Percentiles rank a stretch among this genome's conserved stretches.
Evolutionary conservation across 2,797 vertebrate genomes (phyloP).

Genomic region (Coreius guichenoti): DNA sequence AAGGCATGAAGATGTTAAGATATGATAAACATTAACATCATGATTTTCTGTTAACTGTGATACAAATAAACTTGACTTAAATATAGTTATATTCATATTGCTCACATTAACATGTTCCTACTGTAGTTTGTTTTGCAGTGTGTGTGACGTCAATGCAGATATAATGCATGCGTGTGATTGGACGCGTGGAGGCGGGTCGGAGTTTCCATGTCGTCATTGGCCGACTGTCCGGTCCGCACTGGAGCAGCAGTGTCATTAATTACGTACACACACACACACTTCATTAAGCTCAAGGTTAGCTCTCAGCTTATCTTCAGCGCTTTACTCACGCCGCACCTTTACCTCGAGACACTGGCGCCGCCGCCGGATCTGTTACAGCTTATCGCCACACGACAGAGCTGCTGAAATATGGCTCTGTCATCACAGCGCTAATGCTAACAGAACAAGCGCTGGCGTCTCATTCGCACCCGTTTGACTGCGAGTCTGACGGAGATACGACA

Average conservation of each 20-base stretch:
- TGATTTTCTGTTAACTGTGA: no score
- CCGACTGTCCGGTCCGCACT: conserved; percentile 45
- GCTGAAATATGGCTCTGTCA: conserved; percentile 96
- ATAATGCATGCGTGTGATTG: conserved; percentile 31
- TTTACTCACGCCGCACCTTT: conserved; percentile 68
- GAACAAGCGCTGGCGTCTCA: conserved; percentile 35
- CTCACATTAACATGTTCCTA: neutral
- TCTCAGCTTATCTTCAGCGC: conserved; percentile 78
- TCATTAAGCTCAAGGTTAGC: conserved; percentile 96
- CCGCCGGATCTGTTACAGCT: conserved; percentile 92
- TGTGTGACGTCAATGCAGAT: conserved; percentile 10
- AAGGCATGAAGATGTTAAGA: no score
- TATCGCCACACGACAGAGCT: conserved; percentile 89
- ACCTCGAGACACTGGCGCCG: conserved; percentile 81
- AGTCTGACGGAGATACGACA: conserved; percentile 68
- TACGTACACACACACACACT: conserved; percentile 71
- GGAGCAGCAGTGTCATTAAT: conserved; percentile 85
- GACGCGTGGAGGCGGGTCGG: neutral
- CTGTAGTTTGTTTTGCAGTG: neutral
- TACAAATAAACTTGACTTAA: no score
- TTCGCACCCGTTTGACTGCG: neutral
- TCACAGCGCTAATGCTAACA: conserved; percentile 31
- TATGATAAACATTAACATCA: no score
- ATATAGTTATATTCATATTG: no score
- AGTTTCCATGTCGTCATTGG: conserved; percentile 13